Conservation (phyloP, 2,113 vertebrate genomes). For the Amia ocellicauda region DNA sequence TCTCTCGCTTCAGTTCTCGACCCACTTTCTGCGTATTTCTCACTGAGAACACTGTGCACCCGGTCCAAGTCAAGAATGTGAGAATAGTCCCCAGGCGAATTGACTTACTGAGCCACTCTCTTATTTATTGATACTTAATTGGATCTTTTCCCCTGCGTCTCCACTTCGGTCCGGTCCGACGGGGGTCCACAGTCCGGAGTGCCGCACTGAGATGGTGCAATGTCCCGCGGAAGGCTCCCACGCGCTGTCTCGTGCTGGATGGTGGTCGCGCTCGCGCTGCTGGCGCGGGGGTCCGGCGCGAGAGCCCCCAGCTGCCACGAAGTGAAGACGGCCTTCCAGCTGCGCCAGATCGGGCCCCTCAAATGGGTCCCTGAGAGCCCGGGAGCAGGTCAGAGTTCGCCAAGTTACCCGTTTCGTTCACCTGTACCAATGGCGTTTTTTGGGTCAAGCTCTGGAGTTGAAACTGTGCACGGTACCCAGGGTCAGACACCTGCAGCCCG, state of each 20-base stretch:
- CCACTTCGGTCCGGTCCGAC: neutral
- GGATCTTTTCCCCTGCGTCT: slow-evolving; percentile 12
- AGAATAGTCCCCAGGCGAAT: slow-evolving; percentile 43
- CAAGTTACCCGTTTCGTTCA: neutral
- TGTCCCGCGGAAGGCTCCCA: slow-evolving; percentile 62
- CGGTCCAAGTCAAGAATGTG: slow-evolving; percentile 53
- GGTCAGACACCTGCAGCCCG: no score
- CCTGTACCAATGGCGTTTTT: no score
- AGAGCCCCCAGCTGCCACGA: slow-evolving; percentile 82
- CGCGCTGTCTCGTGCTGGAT: slow-evolving; percentile 62
- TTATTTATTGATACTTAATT: slow-evolving; percentile 33
- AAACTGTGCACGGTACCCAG: no score
- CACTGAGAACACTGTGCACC: slow-evolving; percentile 35
- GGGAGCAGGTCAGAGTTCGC: slow-evolving; percentile 72
- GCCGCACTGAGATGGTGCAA: slow-evolving; percentile 68
- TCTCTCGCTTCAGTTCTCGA: slow-evolving; percentile 32
- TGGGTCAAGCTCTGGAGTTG: no score
- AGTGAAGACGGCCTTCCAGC: slow-evolving; percentile 82
- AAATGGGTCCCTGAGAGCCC: slow-evolving; percentile 83
- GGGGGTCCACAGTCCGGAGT: slow-evolving; percentile 20
- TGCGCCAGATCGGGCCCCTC: slow-evolving; percentile 78
- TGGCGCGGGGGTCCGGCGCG: slow-evolving; percentile 43
- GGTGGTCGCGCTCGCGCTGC: slow-evolving; percentile 48
- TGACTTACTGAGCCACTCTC: neutral
- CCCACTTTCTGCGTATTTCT: neutral